A percentile compares a stretch with the other conserved stretches of the same genome.
phyloP scores from a whole-genome alignment of 2,797 vertebrate genomes.

The Falco columbarius region DNA sequence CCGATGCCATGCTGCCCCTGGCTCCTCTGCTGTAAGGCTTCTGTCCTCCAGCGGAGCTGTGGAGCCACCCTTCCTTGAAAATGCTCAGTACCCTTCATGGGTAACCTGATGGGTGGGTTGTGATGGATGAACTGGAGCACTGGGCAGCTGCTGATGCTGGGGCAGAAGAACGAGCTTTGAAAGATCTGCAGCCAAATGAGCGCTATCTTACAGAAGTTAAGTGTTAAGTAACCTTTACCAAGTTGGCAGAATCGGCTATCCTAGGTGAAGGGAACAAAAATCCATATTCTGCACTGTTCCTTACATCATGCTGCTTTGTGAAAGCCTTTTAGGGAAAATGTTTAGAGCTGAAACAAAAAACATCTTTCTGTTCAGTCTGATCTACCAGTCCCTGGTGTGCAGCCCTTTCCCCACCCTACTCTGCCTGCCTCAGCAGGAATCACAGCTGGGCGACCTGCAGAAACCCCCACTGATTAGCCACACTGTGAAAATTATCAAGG shows the following conservation, averaged over 20 bases:
- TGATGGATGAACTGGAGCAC: neutral
- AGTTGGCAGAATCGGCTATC: neutral
- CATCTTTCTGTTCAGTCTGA: neutral
- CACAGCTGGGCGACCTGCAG: slow-evolving; percentile 27
- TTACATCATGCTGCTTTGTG: neutral
- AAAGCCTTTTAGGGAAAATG: neutral
- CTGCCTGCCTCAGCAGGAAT: neutral
- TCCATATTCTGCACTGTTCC: neutral
- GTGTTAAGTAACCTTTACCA: neutral
- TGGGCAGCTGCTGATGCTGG: neutral
- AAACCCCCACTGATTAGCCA: neutral
- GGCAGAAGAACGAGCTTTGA: neutral
- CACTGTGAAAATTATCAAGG: slow-evolving; percentile 16
- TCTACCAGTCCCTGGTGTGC: neutral
- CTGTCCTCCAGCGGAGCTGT: neutral
- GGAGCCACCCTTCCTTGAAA: neutral
- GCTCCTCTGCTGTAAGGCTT: neutral
- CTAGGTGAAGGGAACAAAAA: neutral
- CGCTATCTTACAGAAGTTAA: neutral
- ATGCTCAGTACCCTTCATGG: fast-evolving
- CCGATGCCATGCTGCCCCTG: fast-evolving
- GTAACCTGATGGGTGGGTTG: neutral
- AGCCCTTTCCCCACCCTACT: neutral
- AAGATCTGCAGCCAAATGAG: neutral
- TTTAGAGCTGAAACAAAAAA: neutral